Base-by-base conservation (phyloP, 2,888 invertebrate species). In the Andrena fulva region DNA sequence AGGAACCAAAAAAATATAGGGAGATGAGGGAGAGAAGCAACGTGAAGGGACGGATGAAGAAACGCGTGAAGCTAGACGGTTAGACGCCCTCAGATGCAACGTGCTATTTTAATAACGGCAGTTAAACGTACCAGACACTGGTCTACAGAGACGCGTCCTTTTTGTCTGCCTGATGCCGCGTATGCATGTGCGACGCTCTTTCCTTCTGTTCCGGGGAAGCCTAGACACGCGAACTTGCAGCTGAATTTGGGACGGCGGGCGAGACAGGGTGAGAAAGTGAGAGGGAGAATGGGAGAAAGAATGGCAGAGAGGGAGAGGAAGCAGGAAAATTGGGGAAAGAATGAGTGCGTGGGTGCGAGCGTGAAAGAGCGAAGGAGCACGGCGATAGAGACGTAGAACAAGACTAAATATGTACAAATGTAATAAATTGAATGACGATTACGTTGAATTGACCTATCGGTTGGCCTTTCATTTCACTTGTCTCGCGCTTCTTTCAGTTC, bases 401-500 rank as follows among this genome's bases (percentile, higher is more conserved):
- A 83, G 82, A 86, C 82, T 91, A 91, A 90, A 90, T 82, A 88
- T 91, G 91, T 92, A 92, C 91, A 92, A 91, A 92, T 90, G 86
- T 87, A 92, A 92, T 92, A 92, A 91, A 92, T 90, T 86, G 90
- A 91, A 87, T 90, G 90, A 91, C 89, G 85, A 91, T 90, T 89
- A 90, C 87, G 90, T 90, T 91, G 86, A 90, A 74, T 64, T 76
- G 71, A 75, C 16, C 29, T 24, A 10, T 8, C 24, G 35, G 12
- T 60, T 71, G 59, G 59, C 68, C 69, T 42, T 35, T 16, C 4
- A 42, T 42, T 42, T 42, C 16, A 42, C 16, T 42, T 16, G 16
- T 42, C 16, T 4, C 42, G 4, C 42, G 12, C 12, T 12, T 42
- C 1, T 42, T 42, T 42, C 12, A 42, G 2, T 35, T 35, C 10